Conservation (phyloP, 2,113 vertebrate genomes). For the Heteronetta atricapilla region DNA sequence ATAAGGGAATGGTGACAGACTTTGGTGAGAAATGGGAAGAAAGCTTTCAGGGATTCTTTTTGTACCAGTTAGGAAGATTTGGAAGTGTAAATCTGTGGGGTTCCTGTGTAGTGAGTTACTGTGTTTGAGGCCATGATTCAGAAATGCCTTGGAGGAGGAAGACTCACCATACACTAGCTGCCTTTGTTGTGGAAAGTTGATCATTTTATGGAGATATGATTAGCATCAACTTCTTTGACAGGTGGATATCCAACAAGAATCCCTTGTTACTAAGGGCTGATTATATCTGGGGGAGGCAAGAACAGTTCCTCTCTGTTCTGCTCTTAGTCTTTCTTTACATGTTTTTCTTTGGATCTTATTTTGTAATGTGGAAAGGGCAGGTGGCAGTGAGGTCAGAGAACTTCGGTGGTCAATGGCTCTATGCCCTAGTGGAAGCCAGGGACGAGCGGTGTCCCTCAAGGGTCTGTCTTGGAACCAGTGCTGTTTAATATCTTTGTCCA, state of each 20-base stretch:
- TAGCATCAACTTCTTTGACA: neutral
- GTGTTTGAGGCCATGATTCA: conserved; percentile 35
- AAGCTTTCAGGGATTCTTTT: neutral
- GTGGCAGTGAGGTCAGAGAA: neutral
- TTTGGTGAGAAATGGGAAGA: neutral
- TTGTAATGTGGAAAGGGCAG: neutral
- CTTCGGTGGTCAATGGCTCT: neutral
- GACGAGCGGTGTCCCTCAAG: no score
- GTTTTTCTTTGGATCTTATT: neutral
- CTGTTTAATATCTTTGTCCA: no score
- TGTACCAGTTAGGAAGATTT: neutral
- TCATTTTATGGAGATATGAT: neutral
- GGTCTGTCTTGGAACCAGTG: no score
- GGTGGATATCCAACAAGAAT: neutral
- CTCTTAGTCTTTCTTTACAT: neutral
- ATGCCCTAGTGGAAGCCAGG: no score
- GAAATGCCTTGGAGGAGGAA: conserved; percentile 33
- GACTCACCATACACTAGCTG: neutral
- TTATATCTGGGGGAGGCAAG: neutral
- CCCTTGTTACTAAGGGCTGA: neutral
- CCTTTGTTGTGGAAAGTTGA: neutral
- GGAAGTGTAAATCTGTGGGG: neutral
- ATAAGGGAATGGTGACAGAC: neutral
- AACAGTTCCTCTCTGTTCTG: neutral
- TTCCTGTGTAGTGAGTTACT: neutral